Percentiles rank a stretch among this genome's conserved stretches.
Evolutionary conservation across 1,140 invertebrate species (phyloP).

Genomic region (Microplitis demolitor): DNA sequence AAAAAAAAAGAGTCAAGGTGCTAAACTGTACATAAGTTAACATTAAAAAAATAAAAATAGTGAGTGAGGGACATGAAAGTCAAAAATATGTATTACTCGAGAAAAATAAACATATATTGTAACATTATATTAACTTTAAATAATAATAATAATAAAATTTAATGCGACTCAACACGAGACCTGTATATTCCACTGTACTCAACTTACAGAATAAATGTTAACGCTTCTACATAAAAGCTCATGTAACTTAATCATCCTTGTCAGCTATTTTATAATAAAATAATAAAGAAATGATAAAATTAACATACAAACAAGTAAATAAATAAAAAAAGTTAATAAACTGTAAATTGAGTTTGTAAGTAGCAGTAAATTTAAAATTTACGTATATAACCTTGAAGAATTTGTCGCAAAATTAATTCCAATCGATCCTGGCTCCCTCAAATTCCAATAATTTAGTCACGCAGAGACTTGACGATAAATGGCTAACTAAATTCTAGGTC

Average conservation of each 20-base stretch:
- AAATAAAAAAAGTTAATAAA: neutral
- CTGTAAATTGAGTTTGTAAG: too few species aligned
- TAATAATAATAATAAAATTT: conserved; percentile 5
- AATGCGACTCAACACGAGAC: conserved; percentile 22
- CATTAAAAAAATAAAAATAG: neutral
- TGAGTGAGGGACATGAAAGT: neutral
- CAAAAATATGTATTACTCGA: neutral
- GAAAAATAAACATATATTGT: conserved; percentile 16
- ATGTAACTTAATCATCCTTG: neutral
- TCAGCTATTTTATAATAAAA: neutral
- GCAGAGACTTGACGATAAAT: neutral
- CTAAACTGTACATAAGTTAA: conserved; percentile 15
- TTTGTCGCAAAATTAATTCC: neutral
- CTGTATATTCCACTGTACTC: conserved; percentile 27
- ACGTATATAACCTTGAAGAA: too few species aligned
- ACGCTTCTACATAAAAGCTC: conserved; percentile 35
- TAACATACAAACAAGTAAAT: neutral
- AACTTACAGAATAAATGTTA: conserved; percentile 40
- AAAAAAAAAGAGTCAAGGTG: neutral
- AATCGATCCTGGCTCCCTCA: neutral
- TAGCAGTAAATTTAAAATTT: too few species aligned
- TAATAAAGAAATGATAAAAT: neutral
- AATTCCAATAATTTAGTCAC: neutral
- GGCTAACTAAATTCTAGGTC: neutral
- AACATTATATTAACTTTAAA: conserved; percentile 3